Evolutionary conservation across 2,888 invertebrate species (phyloP).

Genomic region (Pyrrhia umbra): DNA sequence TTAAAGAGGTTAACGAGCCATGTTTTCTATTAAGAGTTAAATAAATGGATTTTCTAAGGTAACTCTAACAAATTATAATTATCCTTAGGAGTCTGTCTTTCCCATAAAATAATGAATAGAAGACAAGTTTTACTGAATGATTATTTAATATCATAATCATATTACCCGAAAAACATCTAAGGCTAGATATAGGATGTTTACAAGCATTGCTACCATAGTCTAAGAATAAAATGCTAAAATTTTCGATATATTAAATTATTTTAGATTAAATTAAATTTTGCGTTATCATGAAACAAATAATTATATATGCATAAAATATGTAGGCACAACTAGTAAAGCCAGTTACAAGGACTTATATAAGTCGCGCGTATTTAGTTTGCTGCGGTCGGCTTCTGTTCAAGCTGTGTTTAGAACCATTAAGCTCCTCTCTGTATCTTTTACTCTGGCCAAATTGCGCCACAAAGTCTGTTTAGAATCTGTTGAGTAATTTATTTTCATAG

Average conservation of each 20-base stretch:
- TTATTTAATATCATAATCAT: too few species aligned
- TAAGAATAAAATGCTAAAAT: too few species aligned
- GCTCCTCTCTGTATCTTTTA: slow-evolving; percentile 35
- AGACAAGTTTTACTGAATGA: too few species aligned
- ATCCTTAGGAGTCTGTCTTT: too few species aligned
- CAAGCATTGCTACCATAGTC: too few species aligned
- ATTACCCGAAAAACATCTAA: too few species aligned
- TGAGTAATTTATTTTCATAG: slow-evolving; percentile 25
- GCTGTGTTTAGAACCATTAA: slow-evolving; percentile 47
- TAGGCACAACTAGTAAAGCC: slow-evolving; percentile 19
- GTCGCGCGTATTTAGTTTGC: slow-evolving; percentile 39
- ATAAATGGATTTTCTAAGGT: too few species aligned
- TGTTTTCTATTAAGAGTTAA: not conserved
- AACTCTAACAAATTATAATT: too few species aligned
- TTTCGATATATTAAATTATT: too few species aligned
- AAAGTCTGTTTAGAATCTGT: slow-evolving; percentile 11
- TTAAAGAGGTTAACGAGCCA: not conserved
- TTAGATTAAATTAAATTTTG: not conserved
- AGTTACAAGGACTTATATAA: slow-evolving; percentile 16
- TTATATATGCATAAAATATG: not conserved
- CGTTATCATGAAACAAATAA: not conserved
- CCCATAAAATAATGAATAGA: too few species aligned
- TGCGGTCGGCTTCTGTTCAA: slow-evolving; percentile 35
- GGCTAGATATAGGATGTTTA: too few species aligned
- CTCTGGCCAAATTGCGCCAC: slow-evolving; percentile 38